Evolutionary conservation across 2,888 invertebrate genomes (phyloP).

Genomic region (Rapana venosa): DNA sequence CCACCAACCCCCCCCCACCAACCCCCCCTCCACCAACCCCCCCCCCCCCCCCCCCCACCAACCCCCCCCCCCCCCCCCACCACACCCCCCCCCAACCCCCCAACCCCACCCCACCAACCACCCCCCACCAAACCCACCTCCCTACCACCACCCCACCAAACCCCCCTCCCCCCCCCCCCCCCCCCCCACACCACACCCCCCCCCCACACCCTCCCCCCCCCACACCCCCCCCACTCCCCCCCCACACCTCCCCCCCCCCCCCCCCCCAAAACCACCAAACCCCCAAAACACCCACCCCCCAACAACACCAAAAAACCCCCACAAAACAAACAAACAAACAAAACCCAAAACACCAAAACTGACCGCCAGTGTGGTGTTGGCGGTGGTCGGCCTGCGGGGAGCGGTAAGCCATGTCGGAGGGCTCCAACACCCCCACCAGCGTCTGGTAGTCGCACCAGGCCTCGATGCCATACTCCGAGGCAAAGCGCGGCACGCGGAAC

Average conservation of each 20-base stretch:
- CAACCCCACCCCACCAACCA: too few relatives aligned
- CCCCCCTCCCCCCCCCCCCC: too few relatives aligned
- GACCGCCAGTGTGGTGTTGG: conserved; percentile 91
- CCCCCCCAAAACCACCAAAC: too few relatives aligned
- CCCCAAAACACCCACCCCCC: too few relatives aligned
- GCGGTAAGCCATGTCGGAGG: conserved; percentile 76
- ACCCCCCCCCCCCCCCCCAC: too few relatives aligned
- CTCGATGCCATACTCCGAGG: conserved; percentile 97
- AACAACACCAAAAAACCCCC: background rate
- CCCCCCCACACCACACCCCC: background rate
- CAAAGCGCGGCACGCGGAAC: conserved; percentile 91
- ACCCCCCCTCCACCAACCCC: too few relatives aligned
- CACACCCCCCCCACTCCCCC: too few relatives aligned
- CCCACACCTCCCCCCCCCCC: too few relatives aligned
- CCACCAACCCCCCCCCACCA: too few relatives aligned
- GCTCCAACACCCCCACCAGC: conserved; percentile 79
- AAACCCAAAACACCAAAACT: conserved; percentile 67
- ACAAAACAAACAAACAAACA: background rate
- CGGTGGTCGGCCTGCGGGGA: conserved; percentile 86
- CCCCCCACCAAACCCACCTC: background rate
- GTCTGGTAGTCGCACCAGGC: conserved; percentile 88
- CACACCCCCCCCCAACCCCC: too few relatives aligned
- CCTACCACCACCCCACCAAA: too few relatives aligned
- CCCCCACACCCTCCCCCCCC: background rate
- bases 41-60: too few relatives aligned